Base-by-base conservation (phyloP, 2,113 vertebrate genomes). In the Brachyhypopomus occidentalis region DNA sequence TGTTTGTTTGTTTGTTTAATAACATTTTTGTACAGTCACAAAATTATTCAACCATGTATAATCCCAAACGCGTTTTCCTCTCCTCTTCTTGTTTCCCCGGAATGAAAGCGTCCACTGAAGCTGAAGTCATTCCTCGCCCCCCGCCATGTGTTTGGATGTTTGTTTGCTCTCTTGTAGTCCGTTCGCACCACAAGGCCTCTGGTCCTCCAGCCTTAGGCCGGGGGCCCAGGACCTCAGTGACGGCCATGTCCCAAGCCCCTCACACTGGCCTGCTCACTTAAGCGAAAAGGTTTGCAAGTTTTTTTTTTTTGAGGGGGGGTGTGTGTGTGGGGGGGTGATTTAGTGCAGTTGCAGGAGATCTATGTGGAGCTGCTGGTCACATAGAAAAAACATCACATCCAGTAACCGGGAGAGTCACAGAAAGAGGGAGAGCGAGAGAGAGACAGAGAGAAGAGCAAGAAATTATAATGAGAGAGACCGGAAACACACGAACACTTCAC, bases 21-120 rank as follows among this genome's bases (percentile, higher is more conserved):
- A 78, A 85, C 80, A 85, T 62, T 71, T 81, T 83, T 83, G 63
- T 78, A 85, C 73, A 86, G 84, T 87, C 88, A 87, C 79, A 86
- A 84, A 79, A 80, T 81, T 48, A 84, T 83, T 85, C 87, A 71
- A 82, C 78, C 58, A 58, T 79, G 78, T 59, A 73, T 67, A 79
- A 82, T 79, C 76, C 76, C 64, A 82, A 62, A 63, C 62, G 72
- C 48, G 30, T 62, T 67, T 77, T 79, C 74, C 60, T 72, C 67
- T 85, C 27, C 23, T 80, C 60, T 72, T 83, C 67, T 22, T 17
- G 45, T 63, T 63, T 52, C 84, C 63, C 38, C 71, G 63, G 73
- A 80, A 83, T 77, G 73, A 77, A 84, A 83, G 67, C 75, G 82
- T 88, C 85, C 79, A 70, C 56, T 81, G 77, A 80, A 83, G 84